Evolutionary conservation across 2,888 invertebrate genomes (phyloP).

Genomic region (Oscheius sp.): DNA sequence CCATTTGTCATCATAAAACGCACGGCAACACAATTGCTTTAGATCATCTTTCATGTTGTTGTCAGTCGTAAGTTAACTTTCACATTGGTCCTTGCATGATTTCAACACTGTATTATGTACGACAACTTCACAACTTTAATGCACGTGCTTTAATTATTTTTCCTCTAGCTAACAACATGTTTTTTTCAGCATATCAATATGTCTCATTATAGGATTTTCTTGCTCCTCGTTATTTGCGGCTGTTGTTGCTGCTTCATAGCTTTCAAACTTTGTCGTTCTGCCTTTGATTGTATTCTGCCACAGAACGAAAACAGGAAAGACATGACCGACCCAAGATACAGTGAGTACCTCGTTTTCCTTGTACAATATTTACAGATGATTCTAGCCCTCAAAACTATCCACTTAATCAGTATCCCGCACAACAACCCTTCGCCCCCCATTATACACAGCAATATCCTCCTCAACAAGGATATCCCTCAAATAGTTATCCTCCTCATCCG

Average conservation of each 20-base stretch:
- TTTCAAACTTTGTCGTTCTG: conserved; percentile 58
- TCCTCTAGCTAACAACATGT: too few species aligned
- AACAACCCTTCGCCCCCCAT: conserved; percentile 23
- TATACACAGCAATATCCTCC: conserved; percentile 30
- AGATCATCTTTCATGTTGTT: background rate
- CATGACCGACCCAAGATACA: conserved; percentile 29
- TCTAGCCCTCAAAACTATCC: conserved; percentile 39
- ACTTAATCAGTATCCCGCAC: conserved; percentile 19
- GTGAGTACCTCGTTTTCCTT: conserved; percentile 7
- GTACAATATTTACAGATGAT: conserved; percentile 46
- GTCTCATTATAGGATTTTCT: conserved; percentile 63
- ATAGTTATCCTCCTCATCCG: conserved; percentile 14
- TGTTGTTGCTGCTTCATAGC: conserved; percentile 62
- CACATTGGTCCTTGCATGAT: background rate
- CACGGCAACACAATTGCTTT: background rate
- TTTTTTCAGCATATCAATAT: too few species aligned
- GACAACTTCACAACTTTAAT: background rate
- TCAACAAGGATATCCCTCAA: conserved; percentile 17
- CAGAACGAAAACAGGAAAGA: conserved; percentile 41
- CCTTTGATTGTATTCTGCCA: conserved; percentile 56
- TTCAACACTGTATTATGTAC: background rate
- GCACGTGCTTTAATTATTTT: conserved; percentile 29
- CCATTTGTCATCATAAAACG: background rate
- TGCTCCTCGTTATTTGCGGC: conserved; percentile 56
- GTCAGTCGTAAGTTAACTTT: background rate